Percentiles rank a stretch among this genome's conserved stretches.
Evolutionary conservation across 2,888 invertebrate genomes (phyloP).

Genomic region (Eupithecia subumbrata): DNA sequence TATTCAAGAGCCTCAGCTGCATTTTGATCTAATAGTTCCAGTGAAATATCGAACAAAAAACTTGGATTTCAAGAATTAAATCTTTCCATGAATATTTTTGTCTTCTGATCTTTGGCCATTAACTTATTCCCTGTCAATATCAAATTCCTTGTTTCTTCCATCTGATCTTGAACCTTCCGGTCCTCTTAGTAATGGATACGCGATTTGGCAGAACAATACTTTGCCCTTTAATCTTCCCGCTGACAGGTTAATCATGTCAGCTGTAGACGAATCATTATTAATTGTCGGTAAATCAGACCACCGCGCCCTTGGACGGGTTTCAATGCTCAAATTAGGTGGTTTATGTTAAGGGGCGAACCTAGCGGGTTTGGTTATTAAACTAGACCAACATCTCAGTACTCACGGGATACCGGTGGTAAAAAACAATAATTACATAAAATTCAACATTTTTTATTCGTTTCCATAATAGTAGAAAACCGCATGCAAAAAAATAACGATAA

Average conservation of each 20-base stretch:
- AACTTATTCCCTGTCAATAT: too few relatives aligned
- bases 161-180: conserved; percentile 9
- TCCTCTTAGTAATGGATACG: conserved; percentile 22
- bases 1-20: too few relatives aligned
- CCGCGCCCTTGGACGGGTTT: conserved; percentile 33
- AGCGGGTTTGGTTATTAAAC: too few relatives aligned
- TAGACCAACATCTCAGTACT: too few relatives aligned
- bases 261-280: conserved; percentile 35
- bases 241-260: conserved; percentile 45
- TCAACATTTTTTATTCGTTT: too few relatives aligned
- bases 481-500: too few relatives aligned
- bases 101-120: background rate
- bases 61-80: background rate
- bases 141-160: background rate
- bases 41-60: too few relatives aligned
- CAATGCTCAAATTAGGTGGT: conserved; percentile 18
- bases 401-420: too few relatives aligned
- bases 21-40: too few relatives aligned
- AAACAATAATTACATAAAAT: too few relatives aligned
- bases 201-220: conserved; percentile 43
- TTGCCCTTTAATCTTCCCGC: conserved; percentile 46
- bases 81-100: background rate
- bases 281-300: conserved; percentile 13
- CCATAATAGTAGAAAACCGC: too few relatives aligned
- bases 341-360: background rate